These are phyloP conservation scores for Oophaga pumilio DNA, from an alignment of 2,113 vertebrate genomes.

Conservation along the genomic window DNA sequence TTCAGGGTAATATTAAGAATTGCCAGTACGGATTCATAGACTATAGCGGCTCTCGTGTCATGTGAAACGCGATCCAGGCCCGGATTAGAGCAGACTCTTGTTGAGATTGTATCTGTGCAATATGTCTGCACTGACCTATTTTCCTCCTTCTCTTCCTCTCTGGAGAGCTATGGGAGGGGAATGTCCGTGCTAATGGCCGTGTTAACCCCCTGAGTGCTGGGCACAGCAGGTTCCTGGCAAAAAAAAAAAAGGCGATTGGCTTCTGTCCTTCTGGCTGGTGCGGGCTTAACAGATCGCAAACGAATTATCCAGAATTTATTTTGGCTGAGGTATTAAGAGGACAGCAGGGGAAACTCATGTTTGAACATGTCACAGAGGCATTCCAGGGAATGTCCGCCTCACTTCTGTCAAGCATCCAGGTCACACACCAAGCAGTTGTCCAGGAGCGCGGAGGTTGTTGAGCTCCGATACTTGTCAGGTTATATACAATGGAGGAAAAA, in stretches of 20 bases:
- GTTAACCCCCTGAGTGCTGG: slow-evolving; percentile 40
- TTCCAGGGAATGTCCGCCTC: slow-evolving; percentile 33
- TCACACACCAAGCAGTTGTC: neutral
- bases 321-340: slow-evolving; percentile 27
- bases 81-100: slow-evolving; percentile 55
- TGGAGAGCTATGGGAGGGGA: slow-evolving; percentile 49
- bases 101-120: slow-evolving; percentile 53
- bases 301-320: slow-evolving; percentile 36
- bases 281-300: slow-evolving; percentile 22
- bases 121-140: slow-evolving; percentile 56
- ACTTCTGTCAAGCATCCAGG: slow-evolving; percentile 7
- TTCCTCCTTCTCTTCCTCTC: slow-evolving; percentile 45
- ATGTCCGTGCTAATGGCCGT: slow-evolving; percentile 42
- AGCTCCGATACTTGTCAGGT: neutral
- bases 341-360: slow-evolving; percentile 21
- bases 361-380: slow-evolving; percentile 15
- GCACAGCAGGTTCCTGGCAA: slow-evolving; percentile 20
- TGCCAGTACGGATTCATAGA: neutral
- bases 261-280: slow-evolving; percentile 21
- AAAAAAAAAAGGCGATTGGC: slow-evolving; percentile 3
- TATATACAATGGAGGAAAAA: neutral
- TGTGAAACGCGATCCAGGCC: slow-evolving; percentile 40
- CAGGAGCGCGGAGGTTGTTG: neutral
- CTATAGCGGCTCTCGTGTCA: slow-evolving; percentile 47
- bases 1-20: slow-evolving; percentile 4